Base-by-base conservation (phyloP, 2,888 invertebrate genomes). In the Nudaria mundana region DNA sequence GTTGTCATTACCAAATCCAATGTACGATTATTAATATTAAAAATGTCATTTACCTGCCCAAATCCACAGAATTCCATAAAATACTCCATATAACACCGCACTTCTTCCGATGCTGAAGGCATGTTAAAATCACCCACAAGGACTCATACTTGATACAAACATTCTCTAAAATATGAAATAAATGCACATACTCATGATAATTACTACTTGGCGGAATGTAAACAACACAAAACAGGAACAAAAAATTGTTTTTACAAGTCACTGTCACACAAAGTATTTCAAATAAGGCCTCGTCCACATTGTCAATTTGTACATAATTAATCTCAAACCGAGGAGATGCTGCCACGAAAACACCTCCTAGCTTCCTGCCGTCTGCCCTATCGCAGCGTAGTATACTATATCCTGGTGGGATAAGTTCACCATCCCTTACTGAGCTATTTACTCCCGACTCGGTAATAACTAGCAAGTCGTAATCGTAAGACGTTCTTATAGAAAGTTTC, bases 61-160 rank as follows among this genome's bases (percentile, higher is more conserved):
- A 43, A 43, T 31, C 20, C 43, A 40, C 43, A 47, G 33, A 37
- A 43, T 6, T 30, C 33, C 7, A 5, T 31, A n/a, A 42, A 10
- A 37, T 37, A 47, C 33, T 47, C 37, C 16, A 34, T 33, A 33
- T 42, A 47, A 30, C 20, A 28, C n/a, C 18, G 40, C 7, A 43
- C 24, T 15, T 40, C 30, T 2, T 14, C 22, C 8, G 43, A 10
- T 8, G 34, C 12, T 3, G 44, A 48, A 3, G 20, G 15, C 38
- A 44, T 34, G 23, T 44, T 44, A 35, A 44, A 39, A 32, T 44
- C 43, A 23, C 39, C 39, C 10, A 44, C 20, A 6, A 48, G 44
- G 24, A 48, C 1, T 34, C 25, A 31, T 43, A 50, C 16, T 37
- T 36, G n/a, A 37, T 30, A 41, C 44, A 44, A 22, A 41, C 6